These are phyloP conservation scores for Silurus asotus DNA, from an alignment of 2,113 vertebrate species.

Conservation along the genomic window DNA sequence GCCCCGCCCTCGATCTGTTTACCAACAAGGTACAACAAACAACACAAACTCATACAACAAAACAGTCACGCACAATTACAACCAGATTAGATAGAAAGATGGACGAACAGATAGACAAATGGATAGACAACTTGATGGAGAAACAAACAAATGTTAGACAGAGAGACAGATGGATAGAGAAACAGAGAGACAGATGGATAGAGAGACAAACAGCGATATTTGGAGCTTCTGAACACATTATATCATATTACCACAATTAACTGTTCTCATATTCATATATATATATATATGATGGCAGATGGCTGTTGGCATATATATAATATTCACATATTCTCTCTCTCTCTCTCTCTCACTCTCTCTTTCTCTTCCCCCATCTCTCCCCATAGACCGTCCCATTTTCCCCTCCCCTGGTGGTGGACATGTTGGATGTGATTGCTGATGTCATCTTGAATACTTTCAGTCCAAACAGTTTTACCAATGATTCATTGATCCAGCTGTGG, in stretches of 20 bases:
- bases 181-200: no score
- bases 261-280: no score
- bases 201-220: no score
- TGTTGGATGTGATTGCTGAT: slow-evolving; percentile 67
- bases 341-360: not conserved
- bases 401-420: slow-evolving; percentile 20
- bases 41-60: not conserved
- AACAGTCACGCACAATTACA: not conserved
- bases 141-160: no score
- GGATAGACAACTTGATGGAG: not conserved
- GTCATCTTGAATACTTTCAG: slow-evolving; percentile 58
- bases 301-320: no score
- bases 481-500: slow-evolving; percentile 60
- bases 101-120: not conserved
- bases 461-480: slow-evolving; percentile 30
- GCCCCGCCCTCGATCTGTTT: slow-evolving; percentile 49
- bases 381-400: not conserved
- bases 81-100: not conserved
- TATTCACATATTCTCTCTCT: not conserved
- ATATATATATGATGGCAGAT: no score
- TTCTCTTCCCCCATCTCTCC: not conserved
- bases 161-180: no score
- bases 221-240: no score
- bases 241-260: no score
- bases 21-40: slow-evolving; percentile 54